phyloP scores from a whole-genome alignment of 1,140 invertebrate genomes.

The Atta colombica region DNA sequence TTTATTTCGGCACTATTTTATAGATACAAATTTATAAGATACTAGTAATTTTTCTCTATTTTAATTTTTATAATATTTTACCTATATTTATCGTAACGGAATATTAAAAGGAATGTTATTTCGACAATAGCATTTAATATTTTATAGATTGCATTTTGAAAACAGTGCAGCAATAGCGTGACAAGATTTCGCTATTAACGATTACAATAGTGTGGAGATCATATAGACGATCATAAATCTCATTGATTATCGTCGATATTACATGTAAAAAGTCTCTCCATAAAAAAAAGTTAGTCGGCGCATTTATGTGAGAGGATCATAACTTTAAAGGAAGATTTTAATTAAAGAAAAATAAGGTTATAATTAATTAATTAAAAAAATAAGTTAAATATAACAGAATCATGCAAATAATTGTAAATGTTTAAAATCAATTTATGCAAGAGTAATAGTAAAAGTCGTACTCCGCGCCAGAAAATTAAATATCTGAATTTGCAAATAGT shows the following conservation, averaged over 20 bases:
- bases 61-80: slow-evolving; percentile 9
- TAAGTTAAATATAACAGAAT: neutral
- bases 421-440: neutral
- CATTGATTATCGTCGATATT: slow-evolving; percentile 9
- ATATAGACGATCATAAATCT: slow-evolving; percentile 44
- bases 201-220: slow-evolving; percentile 37
- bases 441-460: neutral
- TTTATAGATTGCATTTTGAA: slow-evolving; percentile 45
- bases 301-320: slow-evolving; percentile 18
- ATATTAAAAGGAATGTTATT: neutral
- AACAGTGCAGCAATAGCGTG: neutral
- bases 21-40: neutral
- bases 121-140: slow-evolving; percentile 2
- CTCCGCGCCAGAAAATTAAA: neutral
- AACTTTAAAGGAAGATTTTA: neutral
- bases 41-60: neutral
- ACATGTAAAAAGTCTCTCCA: neutral
- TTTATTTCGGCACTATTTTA: neutral
- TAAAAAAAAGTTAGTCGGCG: slow-evolving; percentile 7
- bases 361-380: neutral
- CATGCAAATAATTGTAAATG: neutral
- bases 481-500: neutral
- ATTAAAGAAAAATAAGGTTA: neutral
- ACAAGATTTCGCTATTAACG: slow-evolving; percentile 48
- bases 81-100: neutral